A percentile compares a stretch with the other conserved stretches of the same genome.
phyloP scores from a whole-genome alignment of 1,140 invertebrate species.

The Asobara japonica region DNA sequence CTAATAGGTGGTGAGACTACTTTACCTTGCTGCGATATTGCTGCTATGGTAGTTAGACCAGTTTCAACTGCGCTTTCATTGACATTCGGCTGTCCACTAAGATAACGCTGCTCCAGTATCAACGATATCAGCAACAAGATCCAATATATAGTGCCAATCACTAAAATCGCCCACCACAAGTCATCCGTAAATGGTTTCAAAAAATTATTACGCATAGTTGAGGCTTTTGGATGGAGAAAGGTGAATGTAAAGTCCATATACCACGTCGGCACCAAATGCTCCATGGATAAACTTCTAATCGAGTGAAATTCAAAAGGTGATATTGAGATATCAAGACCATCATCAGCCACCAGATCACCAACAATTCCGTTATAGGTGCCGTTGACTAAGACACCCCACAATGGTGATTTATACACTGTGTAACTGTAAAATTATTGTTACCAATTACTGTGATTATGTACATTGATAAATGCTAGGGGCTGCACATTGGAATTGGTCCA shows the following conservation, averaged over 20 bases:
- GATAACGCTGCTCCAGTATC: conserved; percentile 36
- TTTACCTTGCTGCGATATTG: conserved; percentile 68
- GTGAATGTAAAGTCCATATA: conserved; percentile 66
- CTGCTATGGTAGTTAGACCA: conserved; percentile 58
- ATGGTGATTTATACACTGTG: conserved; percentile 37
- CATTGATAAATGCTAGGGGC: too few relatives aligned
- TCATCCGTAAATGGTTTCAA: conserved; percentile 46
- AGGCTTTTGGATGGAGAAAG: conserved; percentile 72
- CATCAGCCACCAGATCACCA: conserved; percentile 68
- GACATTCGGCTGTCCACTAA: background rate
- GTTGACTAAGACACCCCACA: conserved; percentile 74
- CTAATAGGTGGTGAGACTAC: background rate
- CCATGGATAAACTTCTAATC: conserved; percentile 69
- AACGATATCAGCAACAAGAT: conserved; percentile 37
- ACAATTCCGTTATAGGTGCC: conserved; percentile 75
- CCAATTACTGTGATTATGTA: too few relatives aligned
- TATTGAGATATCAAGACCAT: conserved; percentile 68
- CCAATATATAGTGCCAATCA: conserved; percentile 44
- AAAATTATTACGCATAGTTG: conserved; percentile 67
- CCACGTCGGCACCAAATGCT: conserved; percentile 72
- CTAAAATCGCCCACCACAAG: conserved; percentile 46
- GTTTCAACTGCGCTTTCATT: conserved; percentile 36
- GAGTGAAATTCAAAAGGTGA: conserved; percentile 70
- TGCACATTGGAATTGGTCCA: too few relatives aligned
- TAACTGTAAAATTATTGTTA: background rate